Base-by-base conservation (phyloP, 2,797 vertebrate species). In the Chaetodon trifasciatus region DNA sequence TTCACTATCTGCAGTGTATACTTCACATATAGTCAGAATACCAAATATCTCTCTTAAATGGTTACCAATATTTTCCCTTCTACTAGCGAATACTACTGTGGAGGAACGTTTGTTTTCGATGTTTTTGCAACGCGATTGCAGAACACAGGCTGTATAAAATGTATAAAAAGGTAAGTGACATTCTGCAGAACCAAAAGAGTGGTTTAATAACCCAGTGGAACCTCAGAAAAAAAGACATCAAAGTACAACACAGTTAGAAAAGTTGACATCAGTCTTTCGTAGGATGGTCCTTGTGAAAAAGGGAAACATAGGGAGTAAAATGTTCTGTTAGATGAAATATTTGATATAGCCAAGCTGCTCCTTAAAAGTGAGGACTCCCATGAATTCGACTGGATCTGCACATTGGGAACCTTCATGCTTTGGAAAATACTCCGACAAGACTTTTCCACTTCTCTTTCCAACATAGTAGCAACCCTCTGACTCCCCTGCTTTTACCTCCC, bases 1-100 rank as follows among this genome's bases (percentile, higher is more conserved):
- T 78, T 78, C 65, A 76, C 72, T 83, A 88, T 86, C 73, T 87
- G 76, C 76, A 85, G 79, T 47, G 39, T 89, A 88, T 89, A 89
- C 76, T 42, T 91, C 88, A 88, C 81, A 87, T 91, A 91, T 92
- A 88, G 86, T 83, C 79, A 87, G 75, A 92, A 86, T 81, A 86
- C 40, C 63, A 85, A 79, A 76, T 70, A 81, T 82, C 37, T 80
- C 58, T 76, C 70, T 72, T 64, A 83, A 86, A 75, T 9, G 21
- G 24, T 62, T 64, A 78, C 66, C 84, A 76, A 71, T 81, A 67
- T 42, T 83, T 90, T 75, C 37, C 28, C 24, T 67, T 83, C 81
- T 68, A 74, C 65, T 78, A 77, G 68, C 24, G 19, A 82, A 83
- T 82, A 63, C 46, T 55, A 73, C 76, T 46, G 72, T 64, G 71